Conservation (phyloP, 2,797 vertebrate genomes). For the Bucorvus abyssinicus region DNA sequence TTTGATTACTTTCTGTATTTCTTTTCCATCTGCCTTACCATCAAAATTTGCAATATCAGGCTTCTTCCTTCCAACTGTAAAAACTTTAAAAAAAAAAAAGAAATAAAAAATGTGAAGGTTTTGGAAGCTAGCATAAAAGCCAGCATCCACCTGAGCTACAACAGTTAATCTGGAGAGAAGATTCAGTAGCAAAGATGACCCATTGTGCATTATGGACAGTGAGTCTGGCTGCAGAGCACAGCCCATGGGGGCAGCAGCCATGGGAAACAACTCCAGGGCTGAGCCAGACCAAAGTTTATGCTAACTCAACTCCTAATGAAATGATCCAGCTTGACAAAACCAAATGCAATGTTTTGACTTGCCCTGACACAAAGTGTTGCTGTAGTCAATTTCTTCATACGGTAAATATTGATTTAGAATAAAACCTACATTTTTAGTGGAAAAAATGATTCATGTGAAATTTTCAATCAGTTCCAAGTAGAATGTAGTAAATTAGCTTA, state of each 20-base stretch:
- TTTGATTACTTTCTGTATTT: background rate
- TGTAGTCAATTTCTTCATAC: background rate
- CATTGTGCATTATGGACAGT: accelerated
- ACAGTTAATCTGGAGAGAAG: background rate
- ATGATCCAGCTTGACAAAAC: background rate
- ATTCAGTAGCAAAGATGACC: accelerated
- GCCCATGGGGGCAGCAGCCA: background rate
- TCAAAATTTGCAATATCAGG: background rate
- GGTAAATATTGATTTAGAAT: slow-evolving; percentile 1
- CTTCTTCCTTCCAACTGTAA: background rate
- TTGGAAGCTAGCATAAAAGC: background rate
- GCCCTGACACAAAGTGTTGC: background rate
- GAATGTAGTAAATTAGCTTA: background rate
- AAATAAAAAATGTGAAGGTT: background rate
- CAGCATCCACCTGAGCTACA: background rate
- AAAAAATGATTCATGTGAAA: background rate
- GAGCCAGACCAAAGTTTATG: background rate
- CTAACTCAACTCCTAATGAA: background rate
- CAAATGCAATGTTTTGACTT: background rate
- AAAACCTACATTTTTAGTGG: background rate
- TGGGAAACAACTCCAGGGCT: background rate
- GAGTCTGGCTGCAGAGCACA: too few species aligned
- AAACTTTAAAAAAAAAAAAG: background rate
- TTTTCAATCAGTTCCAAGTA: background rate
- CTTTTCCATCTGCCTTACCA: background rate